Evolutionary conservation across 2,113 vertebrate genomes (phyloP).

Genomic region (Poicephalus gulielmi): DNA sequence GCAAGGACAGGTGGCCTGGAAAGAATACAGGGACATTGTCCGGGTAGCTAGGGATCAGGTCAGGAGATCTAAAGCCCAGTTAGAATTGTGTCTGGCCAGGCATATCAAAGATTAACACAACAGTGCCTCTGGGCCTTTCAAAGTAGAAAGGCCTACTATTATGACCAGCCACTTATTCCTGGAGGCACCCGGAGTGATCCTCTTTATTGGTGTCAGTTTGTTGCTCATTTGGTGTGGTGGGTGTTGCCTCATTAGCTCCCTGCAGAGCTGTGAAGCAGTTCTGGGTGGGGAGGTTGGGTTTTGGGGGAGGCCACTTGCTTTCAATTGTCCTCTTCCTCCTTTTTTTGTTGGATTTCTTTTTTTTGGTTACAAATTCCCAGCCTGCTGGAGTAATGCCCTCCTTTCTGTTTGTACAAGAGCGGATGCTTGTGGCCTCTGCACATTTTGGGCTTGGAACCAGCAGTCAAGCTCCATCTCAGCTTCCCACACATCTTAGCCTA

Average conservation of each 20-base stretch:
- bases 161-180: too few relatives aligned
- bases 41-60: too few relatives aligned
- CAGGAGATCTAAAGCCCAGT: too few relatives aligned
- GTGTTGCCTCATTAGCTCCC: neutral
- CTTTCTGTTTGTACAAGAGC: neutral
- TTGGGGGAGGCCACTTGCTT: neutral
- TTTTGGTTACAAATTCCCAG: neutral
- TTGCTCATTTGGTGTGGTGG: neutral
- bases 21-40: too few relatives aligned
- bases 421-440: too few relatives aligned
- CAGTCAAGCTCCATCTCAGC: neutral
- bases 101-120: too few relatives aligned
- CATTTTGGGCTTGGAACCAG: neutral
- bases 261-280: neutral
- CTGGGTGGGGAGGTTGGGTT: neutral
- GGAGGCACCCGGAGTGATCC: neutral
- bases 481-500: neutral
- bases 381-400: neutral
- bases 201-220: neutral
- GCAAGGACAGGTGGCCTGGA: too few relatives aligned
- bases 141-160: neutral
- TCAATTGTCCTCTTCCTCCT: neutral
- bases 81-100: too few relatives aligned
- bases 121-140: neutral
- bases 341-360: neutral